Evolutionary conservation across 2,113 vertebrate species (phyloP).

Genomic region (Hippotragus niger): DNA sequence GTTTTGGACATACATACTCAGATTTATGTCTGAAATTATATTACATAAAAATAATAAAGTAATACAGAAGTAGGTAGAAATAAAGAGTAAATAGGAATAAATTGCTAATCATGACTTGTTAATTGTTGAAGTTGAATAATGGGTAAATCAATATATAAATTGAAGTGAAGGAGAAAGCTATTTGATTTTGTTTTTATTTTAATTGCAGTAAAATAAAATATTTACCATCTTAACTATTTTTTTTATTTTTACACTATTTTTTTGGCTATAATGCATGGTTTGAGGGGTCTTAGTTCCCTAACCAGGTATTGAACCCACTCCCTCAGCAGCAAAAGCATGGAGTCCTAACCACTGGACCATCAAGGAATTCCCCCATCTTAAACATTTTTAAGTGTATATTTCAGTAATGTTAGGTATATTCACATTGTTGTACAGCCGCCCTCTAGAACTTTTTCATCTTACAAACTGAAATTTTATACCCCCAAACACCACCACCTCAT

Average conservation of each 20-base stretch:
- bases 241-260: neutral
- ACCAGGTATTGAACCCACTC: neutral
- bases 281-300: neutral
- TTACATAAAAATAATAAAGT: neutral
- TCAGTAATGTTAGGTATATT: neutral
- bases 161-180: constrained; percentile 2
- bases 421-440: neutral
- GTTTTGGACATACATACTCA: neutral
- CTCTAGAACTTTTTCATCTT: neutral
- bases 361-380: neutral
- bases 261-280: neutral
- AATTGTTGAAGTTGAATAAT: neutral
- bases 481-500: neutral
- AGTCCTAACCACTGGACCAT: neutral
- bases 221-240: neutral
- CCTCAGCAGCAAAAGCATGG: neutral
- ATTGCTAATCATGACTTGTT: neutral
- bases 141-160: neutral
- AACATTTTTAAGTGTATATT: neutral
- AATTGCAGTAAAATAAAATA: neutral
- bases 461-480: neutral
- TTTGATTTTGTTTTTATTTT: neutral
- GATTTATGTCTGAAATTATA: neutral
- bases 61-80: neutral
- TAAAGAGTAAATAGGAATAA: neutral